Evolutionary conservation across 2,888 invertebrate species (phyloP).

Genomic region (Beris morrisii): DNA sequence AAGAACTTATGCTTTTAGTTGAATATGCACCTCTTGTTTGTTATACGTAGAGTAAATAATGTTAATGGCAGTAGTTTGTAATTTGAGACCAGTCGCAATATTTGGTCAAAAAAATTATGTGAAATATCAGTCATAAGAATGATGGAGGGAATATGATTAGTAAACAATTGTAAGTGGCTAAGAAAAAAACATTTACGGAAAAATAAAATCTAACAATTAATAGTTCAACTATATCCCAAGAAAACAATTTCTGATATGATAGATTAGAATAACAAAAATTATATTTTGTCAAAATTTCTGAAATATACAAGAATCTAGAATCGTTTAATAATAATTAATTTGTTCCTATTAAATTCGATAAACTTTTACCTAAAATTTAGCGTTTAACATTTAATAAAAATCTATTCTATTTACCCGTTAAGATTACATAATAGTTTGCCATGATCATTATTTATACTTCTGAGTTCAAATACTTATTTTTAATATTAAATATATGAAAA

Average conservation of each 20-base stretch:
- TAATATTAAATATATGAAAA: too few relatives aligned
- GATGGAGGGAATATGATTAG: too few relatives aligned
- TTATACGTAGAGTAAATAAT: too few relatives aligned
- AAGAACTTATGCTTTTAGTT: too few relatives aligned
- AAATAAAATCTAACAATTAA: too few relatives aligned
- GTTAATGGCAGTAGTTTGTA: too few relatives aligned
- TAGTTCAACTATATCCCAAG: background rate
- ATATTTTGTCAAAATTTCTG: background rate
- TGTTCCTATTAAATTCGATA: slow-evolving; percentile 17
- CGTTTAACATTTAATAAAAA: slow-evolving; percentile 5
- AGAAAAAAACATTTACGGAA: too few relatives aligned
- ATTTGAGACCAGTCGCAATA: too few relatives aligned
- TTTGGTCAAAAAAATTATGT: too few relatives aligned
- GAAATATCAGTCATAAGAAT: too few relatives aligned
- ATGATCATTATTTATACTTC: background rate
- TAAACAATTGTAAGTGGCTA: too few relatives aligned
- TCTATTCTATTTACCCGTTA: slow-evolving; percentile 14
- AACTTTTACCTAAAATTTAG: slow-evolving; percentile 14
- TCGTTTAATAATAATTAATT: background rate
- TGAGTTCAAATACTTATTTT: background rate
- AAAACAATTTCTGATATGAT: slow-evolving; percentile 4
- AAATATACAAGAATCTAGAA: background rate
- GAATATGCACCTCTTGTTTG: too few relatives aligned
- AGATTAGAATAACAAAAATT: background rate
- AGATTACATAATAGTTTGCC: slow-evolving; percentile 21